Base-by-base conservation (phyloP, 1,140 invertebrate species). In the Ips typographus region DNA sequence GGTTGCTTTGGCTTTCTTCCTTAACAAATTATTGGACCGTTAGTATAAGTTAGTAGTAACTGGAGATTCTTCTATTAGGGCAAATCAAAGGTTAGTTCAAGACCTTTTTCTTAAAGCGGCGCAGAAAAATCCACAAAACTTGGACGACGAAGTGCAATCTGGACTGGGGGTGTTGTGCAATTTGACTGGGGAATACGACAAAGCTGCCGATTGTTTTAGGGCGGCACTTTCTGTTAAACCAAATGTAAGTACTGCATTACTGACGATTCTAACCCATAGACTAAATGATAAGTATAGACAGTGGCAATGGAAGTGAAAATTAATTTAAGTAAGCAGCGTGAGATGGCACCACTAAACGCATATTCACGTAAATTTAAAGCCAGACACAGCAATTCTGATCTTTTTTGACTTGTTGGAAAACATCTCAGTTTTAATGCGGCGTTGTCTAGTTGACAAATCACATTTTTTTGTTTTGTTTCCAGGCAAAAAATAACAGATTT, bases 131-230 rank as follows among this genome's bases (percentile, higher is more conserved):
- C 91, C 92, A 2, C 80, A 82, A 37, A 82, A 88, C 72, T 89
- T 96, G 72, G 96, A 98, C 84, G 84, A 95, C n/a, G 94, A 98
- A 82, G 90, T 99, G 7, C 96, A 99, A 82, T 93, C 93, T 84
- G 95, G 94, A 56, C 83, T 99, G 4, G 97, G 97, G 4, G 94
- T 99, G 3, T 84, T 99, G 40, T 98, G 98, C 76, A 98, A 98
- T 83, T 84, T 99, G 6, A 93, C 91, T 44, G 90, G 90, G 52
- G 95, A 99, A 79, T 98, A 93, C 82, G 92, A 96, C 74, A 98
- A 98, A 84, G 97, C 97, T 38, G 91, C 92, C 2, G 98, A 99
- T 83, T 99, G 96, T 82, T 98, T 99, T 80, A 88, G 89, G 77
- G 86, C 95, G 44, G 96, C 97, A 1, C 80, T 99, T 5, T 89